Percentiles rank a stretch among this genome's conserved stretches.
These are phyloP conservation scores for Patella pellucida DNA, from an alignment of 2,888 invertebrate genomes.

Conservation along the genomic window DNA sequence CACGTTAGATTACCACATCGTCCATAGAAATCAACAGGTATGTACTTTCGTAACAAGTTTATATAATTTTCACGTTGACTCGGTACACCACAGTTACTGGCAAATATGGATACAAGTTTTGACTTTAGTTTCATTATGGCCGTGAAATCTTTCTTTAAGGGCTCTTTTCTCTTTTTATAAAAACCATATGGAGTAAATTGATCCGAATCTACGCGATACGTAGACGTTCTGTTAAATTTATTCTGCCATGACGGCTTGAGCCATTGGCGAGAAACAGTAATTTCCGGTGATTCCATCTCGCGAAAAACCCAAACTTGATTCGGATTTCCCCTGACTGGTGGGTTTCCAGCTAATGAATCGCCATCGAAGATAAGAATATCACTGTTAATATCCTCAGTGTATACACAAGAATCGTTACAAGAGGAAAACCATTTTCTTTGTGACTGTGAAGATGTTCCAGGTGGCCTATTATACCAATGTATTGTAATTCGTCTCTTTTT, in stretches of 20 bases:
- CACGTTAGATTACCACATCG: slow-evolving; percentile 28
- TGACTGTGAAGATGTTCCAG: too few species aligned
- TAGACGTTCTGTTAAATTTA: slow-evolving; percentile 27
- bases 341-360: too few species aligned
- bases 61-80: slow-evolving; percentile 25
- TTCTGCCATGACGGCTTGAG: neutral
- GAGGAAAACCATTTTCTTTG: too few species aligned
- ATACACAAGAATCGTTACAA: too few species aligned
- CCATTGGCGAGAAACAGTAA: too few species aligned
- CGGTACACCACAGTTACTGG: slow-evolving; percentile 24
- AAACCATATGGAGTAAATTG: slow-evolving; percentile 29
- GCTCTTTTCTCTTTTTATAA: slow-evolving; percentile 1
- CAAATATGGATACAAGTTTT: slow-evolving; percentile 26
- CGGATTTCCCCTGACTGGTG: too few species aligned
- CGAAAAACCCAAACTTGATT: too few species aligned
- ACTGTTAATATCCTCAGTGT: too few species aligned
- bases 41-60: slow-evolving; percentile 22
- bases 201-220: slow-evolving; percentile 39
- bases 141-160: slow-evolving; percentile 5
- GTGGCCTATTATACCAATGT: too few species aligned
- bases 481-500: too few species aligned
- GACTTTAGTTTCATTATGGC: slow-evolving; percentile 14
- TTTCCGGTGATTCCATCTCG: too few species aligned
- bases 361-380: too few species aligned
- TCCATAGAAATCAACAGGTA: slow-evolving; percentile 30